Base-by-base conservation (phyloP, 2,113 vertebrate genomes). In the Pelusios castaneus region DNA sequence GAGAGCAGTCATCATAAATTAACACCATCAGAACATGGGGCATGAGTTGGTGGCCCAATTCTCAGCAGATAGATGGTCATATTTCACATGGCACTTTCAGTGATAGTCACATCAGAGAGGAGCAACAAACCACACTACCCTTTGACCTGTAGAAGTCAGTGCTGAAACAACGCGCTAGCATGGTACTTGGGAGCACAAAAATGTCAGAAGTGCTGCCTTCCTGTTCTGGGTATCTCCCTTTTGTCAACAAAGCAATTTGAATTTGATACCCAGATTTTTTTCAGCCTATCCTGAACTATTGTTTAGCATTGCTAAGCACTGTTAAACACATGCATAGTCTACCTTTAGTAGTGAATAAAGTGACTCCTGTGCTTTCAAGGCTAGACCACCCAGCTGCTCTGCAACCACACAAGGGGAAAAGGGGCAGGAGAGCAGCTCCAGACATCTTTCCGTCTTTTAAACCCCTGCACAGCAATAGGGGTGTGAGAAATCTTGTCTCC, bases 261-360 rank as follows among this genome's bases (percentile, higher is more conserved):
- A 60, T 51, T 38, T 24, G 56, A 47, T 31, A 43, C 55, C 10
- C 9, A 54, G 34, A 73, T 73, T 79, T 89, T 29, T 67, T 56
- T 78, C 31, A 34, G 4, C 3, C 25, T 80, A 47, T 80, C 27
- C 14, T 29, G 49, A 73, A 73, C 38, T 78, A 58, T 84, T 78
- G 5, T 38, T 17, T 38, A 1, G 0, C 7, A 3, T n/a, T 78
- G 22, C 84, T n/a, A 43, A 14, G 31, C 55, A 63, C 80, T 60
- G 29, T n/a, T 89, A 47, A 43, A 55, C 38, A 51, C 2, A 24
- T 38, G 43, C 16, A 21, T 3, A 3, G 29, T 70, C 11, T 79
- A 3, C 49, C 85, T 17, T 45, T 51, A 49, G 38, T 45, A 24
- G 0, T 19, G 29, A 89, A 77, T 27, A 5, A 38, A 92, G 47